Base-by-base conservation (phyloP, 2,797 vertebrate genomes). In the Alosa sapidissima region DNA sequence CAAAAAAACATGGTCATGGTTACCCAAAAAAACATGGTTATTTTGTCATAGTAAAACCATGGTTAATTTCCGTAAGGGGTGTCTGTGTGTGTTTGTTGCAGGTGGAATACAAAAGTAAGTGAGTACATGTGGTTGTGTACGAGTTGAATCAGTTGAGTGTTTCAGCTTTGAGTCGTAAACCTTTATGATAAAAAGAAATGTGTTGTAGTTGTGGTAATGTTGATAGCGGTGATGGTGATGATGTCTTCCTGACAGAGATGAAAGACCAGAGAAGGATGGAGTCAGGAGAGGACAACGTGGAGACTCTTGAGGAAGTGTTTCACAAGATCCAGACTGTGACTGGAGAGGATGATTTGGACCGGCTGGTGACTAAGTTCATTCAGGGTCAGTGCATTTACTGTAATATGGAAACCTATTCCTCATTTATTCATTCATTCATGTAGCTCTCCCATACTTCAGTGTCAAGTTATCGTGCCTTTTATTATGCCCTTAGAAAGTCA, bases 301-400 rank as follows among this genome's bases (percentile, higher is more conserved):
- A 95, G 1, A 89, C 87, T 86, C 84, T 95, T 0, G 90, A 95
- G 87, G 92, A 93, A 33, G 91, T 91, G 58, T 94, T 95, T 86
- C 83, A 90, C 21, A 92, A 81, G 88, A 93, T 95, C 85, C 89
- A 89, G 65, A 62, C 65, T 45, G 84, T 94, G 51, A 96, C 94
- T 0, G 94, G 94, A 19, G 94, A 96, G 84, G 91, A 94, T 0
- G 88, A 94, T 89, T 88, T 96, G 88, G 94, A 96, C 65, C 85
- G 91, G 81, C 87, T 95, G 82, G 92, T 95, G 85, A 91, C 89
- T 86, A 94, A 86, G 81, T 96, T 95, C 81, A 92, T 94, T 84
- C 93, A 96, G 90, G 94, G 96, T 97, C 84, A 91, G 86, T 82
- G 55, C 13, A 51, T 36, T 72, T 72, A 72, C 0, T 36, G 11